Conservation (phyloP, 2,888 invertebrate species). For the Tachina grossa region DNA sequence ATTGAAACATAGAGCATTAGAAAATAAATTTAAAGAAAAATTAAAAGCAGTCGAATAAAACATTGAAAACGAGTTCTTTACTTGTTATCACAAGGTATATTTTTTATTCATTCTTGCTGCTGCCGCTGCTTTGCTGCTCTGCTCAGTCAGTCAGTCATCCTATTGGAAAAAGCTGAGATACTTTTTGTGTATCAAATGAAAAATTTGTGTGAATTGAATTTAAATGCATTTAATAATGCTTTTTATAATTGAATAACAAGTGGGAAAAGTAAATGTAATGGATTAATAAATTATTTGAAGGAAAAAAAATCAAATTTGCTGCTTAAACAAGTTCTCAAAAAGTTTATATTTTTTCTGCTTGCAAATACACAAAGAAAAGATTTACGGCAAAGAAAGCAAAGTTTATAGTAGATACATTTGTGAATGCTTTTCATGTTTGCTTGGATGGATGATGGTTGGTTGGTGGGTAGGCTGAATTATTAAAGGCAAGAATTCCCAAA, state of each 20-base stretch:
- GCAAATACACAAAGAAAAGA: constrained; percentile 33
- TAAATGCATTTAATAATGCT: constrained; percentile 34
- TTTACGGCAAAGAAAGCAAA: constrained; percentile 23
- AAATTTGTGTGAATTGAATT: constrained; percentile 57
- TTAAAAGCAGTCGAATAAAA: constrained; percentile 12
- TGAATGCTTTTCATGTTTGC: constrained; percentile 7
- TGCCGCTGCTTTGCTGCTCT: constrained; percentile 25
- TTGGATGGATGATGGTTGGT: constrained; percentile 14
- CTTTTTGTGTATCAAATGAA: constrained; percentile 67
- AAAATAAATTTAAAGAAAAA: neutral
- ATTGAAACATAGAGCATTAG: constrained; percentile 24
- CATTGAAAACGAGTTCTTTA: neutral
- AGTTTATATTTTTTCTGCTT: constrained; percentile 6
- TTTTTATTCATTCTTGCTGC: constrained; percentile 27
- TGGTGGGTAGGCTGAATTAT: constrained; percentile 19
- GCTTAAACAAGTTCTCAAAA: constrained; percentile 22
- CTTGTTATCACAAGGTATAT: neutral
- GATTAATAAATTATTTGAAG: constrained; percentile 16
- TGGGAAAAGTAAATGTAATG: constrained; percentile 1
- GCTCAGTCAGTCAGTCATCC: constrained; percentile 11
- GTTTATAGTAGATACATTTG: neutral
- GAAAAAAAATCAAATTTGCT: neutral
- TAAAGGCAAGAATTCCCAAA: constrained; percentile 16
- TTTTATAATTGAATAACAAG: constrained; percentile 37
- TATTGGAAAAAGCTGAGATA: constrained; percentile 44